Evolutionary conservation across 2,888 invertebrate species (phyloP), one percentile per base, ranked within the genome.

Genomic region (Monoplex corrugatus): DNA sequence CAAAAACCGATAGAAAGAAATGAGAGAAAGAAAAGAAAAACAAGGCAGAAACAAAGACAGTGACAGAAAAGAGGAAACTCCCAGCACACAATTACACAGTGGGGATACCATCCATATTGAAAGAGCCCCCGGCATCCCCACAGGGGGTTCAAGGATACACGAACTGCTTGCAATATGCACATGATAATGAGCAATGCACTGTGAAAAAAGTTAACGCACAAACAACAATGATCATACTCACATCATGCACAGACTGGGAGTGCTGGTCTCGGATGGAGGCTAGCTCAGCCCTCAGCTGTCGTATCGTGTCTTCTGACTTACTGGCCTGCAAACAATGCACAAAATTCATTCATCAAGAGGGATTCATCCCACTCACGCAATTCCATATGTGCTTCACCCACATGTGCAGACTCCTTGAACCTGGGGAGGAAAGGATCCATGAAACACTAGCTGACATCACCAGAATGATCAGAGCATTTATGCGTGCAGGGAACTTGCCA

Each of bases 261-360:
- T 93, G 92, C 80, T 94, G 93, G 72, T 95, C 94, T 87, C 93
- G 93, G 40, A 93, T 87, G 45, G 92, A 88, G 40, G 91, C 90
- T 35, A 95, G 87, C 80, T 95, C 95, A 28, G 92, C 92, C 84
- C 93, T 92, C 38, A 95, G 91, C 90, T 94, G 93, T 5, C 94
- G 91, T 28, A 94, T 93, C 19, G 92, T 91, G 16, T 95, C 95
- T 45, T 95, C 95, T 89, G 92, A 92, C 86, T 94, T 94, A 10
- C 91, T 91, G 80, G 94, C 90, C 95, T 95, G 91, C 19, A 92
- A 89, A 82, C 63, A 82, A 88, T 28, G 28, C 57, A 2, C 57
- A 57, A 10, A 28, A 57, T 57, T 2, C 28, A 57, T 23, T 57
- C 10, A 57, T 28, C 57, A 2, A 23, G 19, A 23, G 57, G 16